Evolutionary conservation across 2,888 invertebrate species (phyloP).

Genomic region (Mesopsocus fuscifrons): DNA sequence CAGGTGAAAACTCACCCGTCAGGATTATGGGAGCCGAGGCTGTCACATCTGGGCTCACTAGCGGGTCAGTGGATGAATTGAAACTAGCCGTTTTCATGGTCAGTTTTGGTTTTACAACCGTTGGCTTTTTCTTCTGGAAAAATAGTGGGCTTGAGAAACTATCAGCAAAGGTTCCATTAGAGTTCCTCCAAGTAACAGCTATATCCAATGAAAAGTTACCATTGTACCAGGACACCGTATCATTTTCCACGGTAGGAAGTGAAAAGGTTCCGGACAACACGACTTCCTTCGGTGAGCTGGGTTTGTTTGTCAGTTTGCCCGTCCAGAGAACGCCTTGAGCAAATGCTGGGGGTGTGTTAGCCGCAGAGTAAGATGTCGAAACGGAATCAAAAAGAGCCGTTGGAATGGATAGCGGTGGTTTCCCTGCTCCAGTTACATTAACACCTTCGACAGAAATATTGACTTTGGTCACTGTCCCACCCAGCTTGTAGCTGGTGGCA

Average conservation of each 20-base stretch:
- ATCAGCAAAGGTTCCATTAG: neutral
- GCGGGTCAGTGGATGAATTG: neutral
- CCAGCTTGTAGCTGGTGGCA: neutral
- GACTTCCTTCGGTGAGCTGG: neutral
- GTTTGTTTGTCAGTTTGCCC: neutral
- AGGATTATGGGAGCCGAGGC: slow-evolving; percentile 14
- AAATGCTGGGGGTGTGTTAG: slow-evolving; percentile 1
- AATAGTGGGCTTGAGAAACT: slow-evolving; percentile 10
- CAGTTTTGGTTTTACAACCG: neutral
- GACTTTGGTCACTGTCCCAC: neutral
- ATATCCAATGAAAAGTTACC: slow-evolving; percentile 4
- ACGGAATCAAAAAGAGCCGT: neutral
- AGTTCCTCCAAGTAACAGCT: neutral
- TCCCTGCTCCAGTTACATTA: neutral
- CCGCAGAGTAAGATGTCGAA: slow-evolving; percentile 2
- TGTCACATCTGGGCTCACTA: neutral
- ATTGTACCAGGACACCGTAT: slow-evolving; percentile 4
- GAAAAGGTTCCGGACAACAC: neutral
- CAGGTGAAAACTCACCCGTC: slow-evolving; percentile 14
- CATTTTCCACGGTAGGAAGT: neutral
- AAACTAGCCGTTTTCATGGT: neutral
- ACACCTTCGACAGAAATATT: neutral
- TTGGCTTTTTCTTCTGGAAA: slow-evolving; percentile 9
- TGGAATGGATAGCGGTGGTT: neutral
- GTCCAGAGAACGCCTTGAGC: slow-evolving; percentile 7